These are phyloP conservation scores for Tyrophagus putrescentiae DNA, from an alignment of 1,140 invertebrate genomes.

Conservation along the genomic window DNA sequence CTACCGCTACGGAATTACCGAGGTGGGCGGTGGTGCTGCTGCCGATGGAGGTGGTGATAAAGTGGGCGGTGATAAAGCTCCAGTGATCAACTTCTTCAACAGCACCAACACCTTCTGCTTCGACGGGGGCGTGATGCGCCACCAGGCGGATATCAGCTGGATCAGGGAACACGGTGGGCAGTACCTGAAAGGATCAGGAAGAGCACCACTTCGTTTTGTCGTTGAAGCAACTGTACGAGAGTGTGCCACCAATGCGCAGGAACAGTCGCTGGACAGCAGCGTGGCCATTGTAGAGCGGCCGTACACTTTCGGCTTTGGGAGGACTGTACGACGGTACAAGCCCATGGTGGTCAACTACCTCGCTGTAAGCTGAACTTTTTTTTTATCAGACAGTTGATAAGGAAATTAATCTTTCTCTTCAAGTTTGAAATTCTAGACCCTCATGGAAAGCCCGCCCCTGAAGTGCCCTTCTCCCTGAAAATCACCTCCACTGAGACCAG, in stretches of 20 bases:
- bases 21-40: no score
- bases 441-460: conserved; percentile 25
- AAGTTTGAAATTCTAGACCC: conserved; percentile 29
- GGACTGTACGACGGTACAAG: conserved; percentile 30
- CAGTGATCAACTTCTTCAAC: no score
- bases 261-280: conserved; percentile 27
- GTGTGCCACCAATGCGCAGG: conserved; percentile 31
- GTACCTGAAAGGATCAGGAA: no score
- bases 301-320: conserved; percentile 29
- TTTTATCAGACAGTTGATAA: no score
- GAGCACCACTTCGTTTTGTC: conserved; percentile 29
- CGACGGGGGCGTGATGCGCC: conserved; percentile 20
- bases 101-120: conserved; percentile 17
- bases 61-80: no score
- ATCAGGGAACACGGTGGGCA: conserved; percentile 25
- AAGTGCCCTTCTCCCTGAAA: conserved; percentile 13
- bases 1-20: no score
- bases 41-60: no score
- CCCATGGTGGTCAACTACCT: conserved; percentile 31
- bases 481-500: not conserved
- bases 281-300: conserved; percentile 29
- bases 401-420: conserved; percentile 16
- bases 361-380: conserved; percentile 30
- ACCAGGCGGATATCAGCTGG: no score
- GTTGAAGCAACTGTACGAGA: conserved; percentile 33